Evolutionary conservation across 2,888 invertebrate genomes (phyloP), one percentile per base, ranked within the genome.

Genomic region (Polydrusus cervinus): DNA sequence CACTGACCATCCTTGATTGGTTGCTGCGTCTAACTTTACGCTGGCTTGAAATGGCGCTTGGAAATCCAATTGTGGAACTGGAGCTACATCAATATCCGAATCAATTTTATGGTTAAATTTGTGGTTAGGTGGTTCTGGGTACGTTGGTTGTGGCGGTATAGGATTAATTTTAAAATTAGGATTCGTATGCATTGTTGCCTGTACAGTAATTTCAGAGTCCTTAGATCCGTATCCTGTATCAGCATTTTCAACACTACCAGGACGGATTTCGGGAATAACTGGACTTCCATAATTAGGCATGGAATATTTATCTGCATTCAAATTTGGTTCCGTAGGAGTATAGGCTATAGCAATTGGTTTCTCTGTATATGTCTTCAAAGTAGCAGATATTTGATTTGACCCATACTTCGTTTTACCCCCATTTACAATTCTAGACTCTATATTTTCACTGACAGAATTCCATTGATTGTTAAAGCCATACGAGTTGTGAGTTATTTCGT

Each of bases 21-120:
- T 88, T 0, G 89, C 88, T 68, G 89, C 88, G 75, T 90, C 91
- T 0, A 91, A 87, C 72, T 90, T 92, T 0, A 90, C 88, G 80
- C 92, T 93, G 0, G 93, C 92, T 57, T 92, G 90, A 80, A 93
- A 93, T 0, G 92, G 92, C 0, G 92, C 92, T 89, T 92, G 91
- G 79, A 93, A 92, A 77, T 90, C 91, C 49, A 64, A 51, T 5
- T 89, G 87, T 10, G 74, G 64, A 10, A 61, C 7, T 9, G 80
- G 77, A 14, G 70, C 74, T 55, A 75, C 40, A 9, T 76, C 79
- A 13, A 75, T 47, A 55, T 81, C 79, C 14, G 75, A 57, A 49
- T 81, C 80, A 20, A 74, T 75, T 71, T 76, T 78, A 60, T 82
- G 80, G 65, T 81, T 80, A n/a, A 68, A 70, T 66, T 77, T 68